Percentiles rank a stretch among this genome's conserved stretches.
These are phyloP conservation scores for Colostygia pectinataria DNA, from an alignment of 2,888 invertebrate genomes.

Conservation along the genomic window DNA sequence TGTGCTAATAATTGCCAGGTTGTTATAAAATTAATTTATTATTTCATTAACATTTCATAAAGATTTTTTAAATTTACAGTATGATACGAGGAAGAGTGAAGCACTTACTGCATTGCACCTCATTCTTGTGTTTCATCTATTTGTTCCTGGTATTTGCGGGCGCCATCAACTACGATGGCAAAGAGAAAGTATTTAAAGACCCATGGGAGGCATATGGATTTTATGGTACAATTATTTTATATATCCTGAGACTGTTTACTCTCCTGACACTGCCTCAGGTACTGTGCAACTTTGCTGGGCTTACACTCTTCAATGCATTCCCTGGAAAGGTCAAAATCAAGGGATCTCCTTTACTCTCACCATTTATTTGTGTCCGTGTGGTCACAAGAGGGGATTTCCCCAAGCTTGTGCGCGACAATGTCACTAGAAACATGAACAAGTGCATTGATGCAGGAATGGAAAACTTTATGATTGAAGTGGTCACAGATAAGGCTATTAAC, in stretches of 20 bases:
- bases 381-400: slow-evolving; percentile 98
- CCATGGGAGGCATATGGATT: slow-evolving; percentile 93
- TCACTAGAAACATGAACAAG: slow-evolving; percentile 92
- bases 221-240: slow-evolving; percentile 88
- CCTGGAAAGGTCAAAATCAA: slow-evolving; percentile 94
- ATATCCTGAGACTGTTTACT: slow-evolving; percentile 90
- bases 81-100: slow-evolving; percentile 87
- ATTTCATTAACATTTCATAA: not conserved
- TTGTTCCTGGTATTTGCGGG: slow-evolving; percentile 88
- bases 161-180: slow-evolving; percentile 82
- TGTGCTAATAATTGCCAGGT: no score
- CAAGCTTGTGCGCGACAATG: slow-evolving; percentile 93
- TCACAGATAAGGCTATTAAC: slow-evolving; percentile 93
- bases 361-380: slow-evolving; percentile 96
- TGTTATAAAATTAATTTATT: not conserved
- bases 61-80: slow-evolving; percentile 56
- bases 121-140: slow-evolving; percentile 88
- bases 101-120: slow-evolving; percentile 90
- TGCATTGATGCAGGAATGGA: slow-evolving; percentile 95
- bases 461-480: slow-evolving; percentile 98
- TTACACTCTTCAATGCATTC: slow-evolving; percentile 96
- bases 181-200: slow-evolving; percentile 85
- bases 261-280: slow-evolving; percentile 95
- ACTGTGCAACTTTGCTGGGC: slow-evolving; percentile 92
- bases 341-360: slow-evolving; percentile 95